Percentiles rank a stretch among this genome's conserved stretches.
Evolutionary conservation across 2,888 invertebrate species (phyloP).

Genomic region (Myopa tessellatipennis): DNA sequence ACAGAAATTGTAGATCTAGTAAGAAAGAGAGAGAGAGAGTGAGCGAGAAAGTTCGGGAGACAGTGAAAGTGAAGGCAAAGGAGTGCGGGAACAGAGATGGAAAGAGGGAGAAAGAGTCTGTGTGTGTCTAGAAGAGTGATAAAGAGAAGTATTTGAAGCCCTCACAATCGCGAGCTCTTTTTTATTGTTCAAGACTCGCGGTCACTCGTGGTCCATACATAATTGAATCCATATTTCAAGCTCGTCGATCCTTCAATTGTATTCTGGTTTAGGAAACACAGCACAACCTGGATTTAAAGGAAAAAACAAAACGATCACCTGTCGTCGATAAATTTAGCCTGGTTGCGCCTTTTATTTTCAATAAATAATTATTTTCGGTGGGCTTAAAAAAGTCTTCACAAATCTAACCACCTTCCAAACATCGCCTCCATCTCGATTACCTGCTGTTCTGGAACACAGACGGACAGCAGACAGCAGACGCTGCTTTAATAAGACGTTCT

Average conservation of each 20-base stretch:
- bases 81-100: too few relatives aligned
- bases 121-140: too few relatives aligned
- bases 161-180: too few relatives aligned
- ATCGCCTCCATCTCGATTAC: neutral
- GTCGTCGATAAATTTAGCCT: conserved; percentile 1
- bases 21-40: too few relatives aligned
- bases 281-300: neutral
- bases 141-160: too few relatives aligned
- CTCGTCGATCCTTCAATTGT: neutral
- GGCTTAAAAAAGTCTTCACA: neutral
- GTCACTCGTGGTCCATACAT: neutral
- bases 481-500: neutral
- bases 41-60: too few relatives aligned
- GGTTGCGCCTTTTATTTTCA: neutral
- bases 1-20: too few relatives aligned
- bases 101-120: too few relatives aligned
- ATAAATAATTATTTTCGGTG: neutral
- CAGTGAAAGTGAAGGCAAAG: too few relatives aligned
- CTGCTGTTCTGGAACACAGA: neutral
- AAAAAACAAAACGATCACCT: neutral
- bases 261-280: neutral
- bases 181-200: too few relatives aligned
- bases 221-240: neutral
- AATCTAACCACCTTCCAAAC: neutral
- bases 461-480: neutral